Evolutionary conservation across 2,888 invertebrate genomes (phyloP).

Genomic region (Drosophila nr. perissopoda): DNA sequence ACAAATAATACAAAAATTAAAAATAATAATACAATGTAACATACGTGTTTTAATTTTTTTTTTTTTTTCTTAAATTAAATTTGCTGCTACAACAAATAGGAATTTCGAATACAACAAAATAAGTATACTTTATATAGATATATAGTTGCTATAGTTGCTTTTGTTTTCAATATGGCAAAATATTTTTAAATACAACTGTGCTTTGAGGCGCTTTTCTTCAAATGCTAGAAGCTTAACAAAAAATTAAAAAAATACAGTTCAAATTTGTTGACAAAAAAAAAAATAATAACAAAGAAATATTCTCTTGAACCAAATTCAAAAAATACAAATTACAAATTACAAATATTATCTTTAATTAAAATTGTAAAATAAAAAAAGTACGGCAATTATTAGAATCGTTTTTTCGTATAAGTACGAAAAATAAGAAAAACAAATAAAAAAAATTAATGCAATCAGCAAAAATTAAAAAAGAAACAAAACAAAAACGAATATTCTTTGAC

Average conservation of each 20-base stretch:
- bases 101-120: slow-evolving; percentile 49
- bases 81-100: slow-evolving; percentile 77
- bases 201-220: slow-evolving; percentile 53
- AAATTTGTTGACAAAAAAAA: slow-evolving; percentile 1
- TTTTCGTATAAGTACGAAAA: too few relatives aligned
- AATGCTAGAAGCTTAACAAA: slow-evolving; percentile 60
- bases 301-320: neutral
- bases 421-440: too few relatives aligned
- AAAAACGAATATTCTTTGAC: neutral
- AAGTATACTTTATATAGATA: slow-evolving; percentile 3
- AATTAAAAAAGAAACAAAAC: neutral
- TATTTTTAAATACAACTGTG: slow-evolving; percentile 54
- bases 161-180: slow-evolving; percentile 49
- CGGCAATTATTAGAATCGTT: too few relatives aligned
- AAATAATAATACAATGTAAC: slow-evolving; percentile 48
- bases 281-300: neutral
- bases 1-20: slow-evolving; percentile 43
- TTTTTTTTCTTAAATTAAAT: slow-evolving; percentile 59
- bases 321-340: neutral
- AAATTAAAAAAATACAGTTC: neutral
- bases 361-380: neutral
- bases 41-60: neutral
- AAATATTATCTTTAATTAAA: neutral
- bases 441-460: neutral
- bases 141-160: neutral